These are phyloP conservation scores for Cynaeus angustus DNA, from an alignment of 2,888 invertebrate genomes.

Conservation along the genomic window DNA sequence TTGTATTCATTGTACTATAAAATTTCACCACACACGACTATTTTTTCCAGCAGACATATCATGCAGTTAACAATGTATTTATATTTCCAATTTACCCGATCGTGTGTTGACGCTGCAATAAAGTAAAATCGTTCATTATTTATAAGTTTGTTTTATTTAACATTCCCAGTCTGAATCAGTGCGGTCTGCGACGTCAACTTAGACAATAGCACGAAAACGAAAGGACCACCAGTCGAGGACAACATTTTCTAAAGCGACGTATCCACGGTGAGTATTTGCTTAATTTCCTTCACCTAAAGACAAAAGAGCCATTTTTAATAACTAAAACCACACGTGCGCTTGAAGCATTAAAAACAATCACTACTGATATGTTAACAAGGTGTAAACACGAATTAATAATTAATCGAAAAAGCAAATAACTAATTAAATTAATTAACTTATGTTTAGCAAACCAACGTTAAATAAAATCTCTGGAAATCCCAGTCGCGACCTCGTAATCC, in stretches of 20 bases:
- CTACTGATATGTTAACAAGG: too few species aligned
- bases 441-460: too few species aligned
- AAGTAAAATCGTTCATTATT: constrained; percentile 71
- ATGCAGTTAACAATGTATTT: constrained; percentile 59
- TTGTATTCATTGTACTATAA: constrained; percentile 60
- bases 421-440: too few species aligned
- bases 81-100: constrained; percentile 63
- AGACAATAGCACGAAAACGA: constrained; percentile 63
- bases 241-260: constrained; percentile 27
- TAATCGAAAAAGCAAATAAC: too few species aligned
- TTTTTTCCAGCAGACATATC: constrained; percentile 64
- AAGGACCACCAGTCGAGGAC: constrained; percentile 68
- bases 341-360: too few species aligned
- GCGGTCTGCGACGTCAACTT: constrained; percentile 64
- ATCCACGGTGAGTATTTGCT: neutral
- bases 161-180: constrained; percentile 53
- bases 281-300: neutral
- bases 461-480: too few species aligned
- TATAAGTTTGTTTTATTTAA: constrained; percentile 57
- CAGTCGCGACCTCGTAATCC: too few species aligned
- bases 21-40: constrained; percentile 54
- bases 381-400: too few species aligned
- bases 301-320: too few species aligned
- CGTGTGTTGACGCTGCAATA: constrained; percentile 72
- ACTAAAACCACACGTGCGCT: too few species aligned